Percentiles rank a stretch among this genome's conserved stretches.
phyloP scores from a whole-genome alignment of 2,888 invertebrate species.

The Strigamia maritima region DNA sequence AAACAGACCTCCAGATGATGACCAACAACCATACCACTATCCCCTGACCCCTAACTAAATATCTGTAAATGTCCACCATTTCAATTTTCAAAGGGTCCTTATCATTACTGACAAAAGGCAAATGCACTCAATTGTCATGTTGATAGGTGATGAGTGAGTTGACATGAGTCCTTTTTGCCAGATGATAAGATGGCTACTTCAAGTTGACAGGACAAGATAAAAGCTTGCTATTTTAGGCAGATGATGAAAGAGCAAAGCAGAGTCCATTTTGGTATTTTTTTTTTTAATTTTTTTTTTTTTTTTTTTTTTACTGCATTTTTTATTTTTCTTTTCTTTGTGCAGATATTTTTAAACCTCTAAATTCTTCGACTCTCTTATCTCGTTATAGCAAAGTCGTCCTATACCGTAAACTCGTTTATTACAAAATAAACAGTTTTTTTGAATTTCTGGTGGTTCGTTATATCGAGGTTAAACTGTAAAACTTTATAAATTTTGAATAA shows the following conservation, averaged over 20 bases:
- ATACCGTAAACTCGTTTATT: too few species aligned
- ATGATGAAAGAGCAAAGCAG: conserved; percentile 10
- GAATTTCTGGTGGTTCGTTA: too few species aligned
- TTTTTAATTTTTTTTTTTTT: neutral
- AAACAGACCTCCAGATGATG: conserved; percentile 6
- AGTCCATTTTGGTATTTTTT: conserved; percentile 12
- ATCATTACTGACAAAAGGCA: conserved; percentile 1
- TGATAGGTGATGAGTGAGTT: conserved; percentile 28
- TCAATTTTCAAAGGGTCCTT: conserved; percentile 1
- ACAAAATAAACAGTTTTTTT: too few species aligned
- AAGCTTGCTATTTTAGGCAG: neutral
- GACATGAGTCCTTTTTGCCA: conserved; percentile 26
- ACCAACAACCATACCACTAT: neutral
- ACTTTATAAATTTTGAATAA: neutral
- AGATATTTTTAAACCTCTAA: neutral
- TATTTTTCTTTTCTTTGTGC: neutral
- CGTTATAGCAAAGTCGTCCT: too few species aligned
- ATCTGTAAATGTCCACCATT: conserved; percentile 1
- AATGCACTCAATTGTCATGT: conserved; percentile 28
- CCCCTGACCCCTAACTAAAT: neutral
- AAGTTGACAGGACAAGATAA: conserved; percentile 19
- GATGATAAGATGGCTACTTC: conserved; percentile 24
- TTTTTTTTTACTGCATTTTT: neutral
- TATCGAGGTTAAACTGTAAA: too few species aligned
- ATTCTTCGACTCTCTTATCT: neutral